Evolutionary conservation across 2,888 invertebrate genomes (phyloP).

Genomic region (Euproctis similis): DNA sequence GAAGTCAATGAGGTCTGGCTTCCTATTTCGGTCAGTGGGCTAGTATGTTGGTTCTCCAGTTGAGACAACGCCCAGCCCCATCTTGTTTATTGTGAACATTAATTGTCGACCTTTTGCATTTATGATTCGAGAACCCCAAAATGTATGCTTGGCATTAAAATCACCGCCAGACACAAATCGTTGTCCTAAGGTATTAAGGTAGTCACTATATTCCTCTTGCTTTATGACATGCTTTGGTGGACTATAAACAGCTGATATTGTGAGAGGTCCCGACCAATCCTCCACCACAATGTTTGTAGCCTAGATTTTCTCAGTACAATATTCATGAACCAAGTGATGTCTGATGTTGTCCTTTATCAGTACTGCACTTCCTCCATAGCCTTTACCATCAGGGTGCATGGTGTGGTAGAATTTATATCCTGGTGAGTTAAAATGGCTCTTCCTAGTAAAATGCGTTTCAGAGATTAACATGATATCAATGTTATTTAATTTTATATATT

Average conservation of each 20-base stretch:
- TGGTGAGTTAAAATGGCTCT: too few relatives aligned
- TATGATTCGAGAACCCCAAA: not conserved
- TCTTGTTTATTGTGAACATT: not conserved
- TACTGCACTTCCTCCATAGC: not conserved
- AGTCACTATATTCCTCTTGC: not conserved
- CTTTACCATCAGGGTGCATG: not conserved
- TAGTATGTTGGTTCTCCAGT: not conserved
- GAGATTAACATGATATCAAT: not conserved
- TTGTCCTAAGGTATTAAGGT: not conserved
- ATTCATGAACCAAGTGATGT: not conserved
- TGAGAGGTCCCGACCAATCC: not conserved
- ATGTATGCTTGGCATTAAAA: not conserved
- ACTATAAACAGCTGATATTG: not conserved
- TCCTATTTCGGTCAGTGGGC: not conserved
- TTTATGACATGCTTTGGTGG: not conserved
- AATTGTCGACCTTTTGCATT: not conserved
- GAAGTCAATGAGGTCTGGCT: not conserved
- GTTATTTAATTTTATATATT: not conserved
- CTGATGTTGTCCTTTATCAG: not conserved
- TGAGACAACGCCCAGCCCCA: not conserved
- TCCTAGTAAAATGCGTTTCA: not conserved
- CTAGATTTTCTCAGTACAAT: not conserved
- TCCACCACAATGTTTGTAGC: not conserved
- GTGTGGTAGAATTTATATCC: too few relatives aligned
- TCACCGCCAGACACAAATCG: not conserved